Percentiles rank a stretch among this genome's conserved stretches.
phyloP scores from a whole-genome alignment of 2,888 invertebrate genomes.

The Dascillus cervinus region DNA sequence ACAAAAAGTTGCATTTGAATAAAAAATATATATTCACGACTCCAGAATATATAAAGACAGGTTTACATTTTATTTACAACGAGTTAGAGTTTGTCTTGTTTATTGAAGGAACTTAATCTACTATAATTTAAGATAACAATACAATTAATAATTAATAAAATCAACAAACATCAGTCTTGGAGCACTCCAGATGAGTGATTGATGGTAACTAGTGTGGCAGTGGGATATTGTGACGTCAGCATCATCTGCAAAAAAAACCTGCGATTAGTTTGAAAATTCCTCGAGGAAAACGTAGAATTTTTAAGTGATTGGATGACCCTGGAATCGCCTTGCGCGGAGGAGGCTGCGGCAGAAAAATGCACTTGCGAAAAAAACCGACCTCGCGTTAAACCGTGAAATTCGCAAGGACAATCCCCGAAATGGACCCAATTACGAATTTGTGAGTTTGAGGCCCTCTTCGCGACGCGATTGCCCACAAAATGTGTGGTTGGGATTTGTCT shows the following conservation, averaged over 20 bases:
- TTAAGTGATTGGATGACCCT: constrained; percentile 25
- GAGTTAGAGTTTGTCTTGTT: too few species aligned
- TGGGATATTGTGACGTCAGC: constrained; percentile 29
- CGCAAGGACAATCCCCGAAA: constrained; percentile 14
- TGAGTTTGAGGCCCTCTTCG: too few species aligned
- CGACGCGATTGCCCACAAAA: too few species aligned
- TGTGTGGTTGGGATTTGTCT: constrained; percentile 12
- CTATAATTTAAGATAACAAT: constrained; percentile 43
- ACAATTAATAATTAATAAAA: constrained; percentile 36
- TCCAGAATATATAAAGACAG: too few species aligned
- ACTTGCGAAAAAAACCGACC: constrained; percentile 16
- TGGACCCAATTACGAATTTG: too few species aligned
- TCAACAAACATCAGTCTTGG: constrained; percentile 44
- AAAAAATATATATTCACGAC: neutral
- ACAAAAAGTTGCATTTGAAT: too few species aligned
- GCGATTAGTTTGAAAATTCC: constrained; percentile 1
- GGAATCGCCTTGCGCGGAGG: constrained; percentile 23
- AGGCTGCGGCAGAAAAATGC: constrained; percentile 16
- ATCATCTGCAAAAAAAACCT: constrained; percentile 33
- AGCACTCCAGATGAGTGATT: constrained; percentile 38
- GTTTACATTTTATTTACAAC: too few species aligned
- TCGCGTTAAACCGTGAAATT: constrained; percentile 10
- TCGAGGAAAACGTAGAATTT: constrained; percentile 6
- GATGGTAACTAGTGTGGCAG: constrained; percentile 43
- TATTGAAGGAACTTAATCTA: constrained; percentile 38